Percentiles rank a stretch among this genome's conserved stretches.
Conservation (phyloP, 2,113 vertebrate genomes). For the Ceratotherium simum region DNA sequence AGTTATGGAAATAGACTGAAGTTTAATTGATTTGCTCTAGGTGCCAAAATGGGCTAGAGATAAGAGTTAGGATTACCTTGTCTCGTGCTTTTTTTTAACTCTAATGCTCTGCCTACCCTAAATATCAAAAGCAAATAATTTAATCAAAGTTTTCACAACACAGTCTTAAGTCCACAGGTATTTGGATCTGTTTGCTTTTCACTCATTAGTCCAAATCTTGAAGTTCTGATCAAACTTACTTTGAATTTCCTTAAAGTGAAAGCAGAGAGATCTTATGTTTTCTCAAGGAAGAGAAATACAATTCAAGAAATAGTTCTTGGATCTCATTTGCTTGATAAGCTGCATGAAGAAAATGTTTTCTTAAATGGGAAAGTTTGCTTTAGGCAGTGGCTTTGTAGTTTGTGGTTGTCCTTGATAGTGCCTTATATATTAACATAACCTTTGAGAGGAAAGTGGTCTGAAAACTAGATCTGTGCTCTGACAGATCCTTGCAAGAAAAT, state of each 20-base stretch:
- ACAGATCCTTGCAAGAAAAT: neutral
- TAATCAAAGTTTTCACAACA: neutral
- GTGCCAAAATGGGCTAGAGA: neutral
- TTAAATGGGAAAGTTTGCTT: neutral
- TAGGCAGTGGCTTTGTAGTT: neutral
- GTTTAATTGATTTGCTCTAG: neutral
- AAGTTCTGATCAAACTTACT: neutral
- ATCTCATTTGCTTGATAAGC: neutral
- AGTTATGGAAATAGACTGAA: neutral
- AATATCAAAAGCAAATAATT: neutral
- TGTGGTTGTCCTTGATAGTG: neutral
- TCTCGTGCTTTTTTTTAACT: neutral
- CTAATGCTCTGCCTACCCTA: neutral
- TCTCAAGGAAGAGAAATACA: slow-evolving; percentile 10
- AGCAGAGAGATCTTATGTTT: neutral
- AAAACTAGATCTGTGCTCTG: neutral
- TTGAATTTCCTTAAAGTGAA: neutral
- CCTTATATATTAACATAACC: neutral
- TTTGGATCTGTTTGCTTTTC: neutral
- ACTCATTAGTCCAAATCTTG: neutral
- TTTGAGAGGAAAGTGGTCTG: neutral
- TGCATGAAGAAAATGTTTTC: neutral
- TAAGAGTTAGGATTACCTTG: neutral
- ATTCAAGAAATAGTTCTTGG: neutral
- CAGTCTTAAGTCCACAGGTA: neutral